Evolutionary conservation across 2,888 invertebrate genomes (phyloP), one percentile per base, ranked within the genome.

Genomic region (Seira musarum): DNA sequence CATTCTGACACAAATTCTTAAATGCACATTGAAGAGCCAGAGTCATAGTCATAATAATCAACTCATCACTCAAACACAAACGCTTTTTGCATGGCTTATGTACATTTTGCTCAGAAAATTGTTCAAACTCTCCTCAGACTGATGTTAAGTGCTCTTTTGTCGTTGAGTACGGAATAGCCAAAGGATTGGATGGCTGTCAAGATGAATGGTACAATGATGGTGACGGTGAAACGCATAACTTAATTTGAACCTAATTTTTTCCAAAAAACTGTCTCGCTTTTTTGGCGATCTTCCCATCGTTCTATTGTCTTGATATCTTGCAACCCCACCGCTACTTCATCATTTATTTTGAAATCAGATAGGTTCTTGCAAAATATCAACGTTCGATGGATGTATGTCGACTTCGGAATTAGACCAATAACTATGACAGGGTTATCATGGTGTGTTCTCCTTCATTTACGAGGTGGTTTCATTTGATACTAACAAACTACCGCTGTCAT

Each of bases 281-380:
- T 74, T 76, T 76, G 76, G 76, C 76, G 76, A 76, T 76, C 76
- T 76, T 76, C 76, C 76, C 76, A 76, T 76, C 76, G 49, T 49
- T 74, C 40, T 61, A 74, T 74, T 74, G 74, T 74, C 61, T 74
- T 53, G 53, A 13, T 40, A 40, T 40, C n/a, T 30, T 2, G 17
- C 53, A 53, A 13, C 53, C 53, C 53, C 13, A 15, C 53, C 53
- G 13, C 17, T 13, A 30, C 30, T 30, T 5, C 30, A 30, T 30
- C 30, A 30, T 30, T 8, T 8, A 30, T 30, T 30, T 30, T 30
- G 30, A 30, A 30, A 30, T 30, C 2, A 8, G 30, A 30, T 30
- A 30, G 30, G 2, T 30, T 30, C 30, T 30, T 30, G 30, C 30
- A 30, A 30, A 30, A 30, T 30, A 2, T 30, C 2, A 5, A 30